Evolutionary conservation across 2,888 invertebrate genomes (phyloP).

Genomic region (Athalia circularis): DNA sequence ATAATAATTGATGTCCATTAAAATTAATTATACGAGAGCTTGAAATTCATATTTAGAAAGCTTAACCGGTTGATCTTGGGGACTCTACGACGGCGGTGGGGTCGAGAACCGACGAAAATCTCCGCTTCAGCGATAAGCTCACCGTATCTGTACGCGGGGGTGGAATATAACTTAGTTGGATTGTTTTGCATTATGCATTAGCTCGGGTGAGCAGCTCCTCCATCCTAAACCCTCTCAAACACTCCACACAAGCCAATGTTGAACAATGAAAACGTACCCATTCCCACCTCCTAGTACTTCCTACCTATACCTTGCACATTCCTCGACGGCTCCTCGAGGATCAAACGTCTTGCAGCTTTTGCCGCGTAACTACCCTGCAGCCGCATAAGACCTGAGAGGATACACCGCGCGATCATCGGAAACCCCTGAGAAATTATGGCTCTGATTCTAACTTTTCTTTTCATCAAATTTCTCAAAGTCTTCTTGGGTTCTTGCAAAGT

Average conservation of each 20-base stretch:
- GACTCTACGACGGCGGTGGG: not conserved
- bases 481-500: too few relatives aligned
- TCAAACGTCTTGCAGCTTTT: too few relatives aligned
- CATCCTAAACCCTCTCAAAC: constrained; percentile 43
- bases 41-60: constrained; percentile 41
- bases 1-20: not conserved
- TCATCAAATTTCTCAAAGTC: too few relatives aligned
- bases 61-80: constrained; percentile 37
- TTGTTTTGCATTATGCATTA: constrained; percentile 46
- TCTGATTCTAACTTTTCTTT: too few relatives aligned
- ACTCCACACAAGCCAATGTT: constrained; percentile 44
- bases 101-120: constrained; percentile 19
- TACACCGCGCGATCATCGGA: too few relatives aligned
- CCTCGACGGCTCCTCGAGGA: too few relatives aligned
- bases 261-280: constrained; percentile 26
- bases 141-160: constrained; percentile 40
- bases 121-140: constrained; percentile 37
- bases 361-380: too few relatives aligned
- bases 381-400: too few relatives aligned
- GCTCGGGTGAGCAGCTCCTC: constrained; percentile 24
- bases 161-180: constrained; percentile 45
- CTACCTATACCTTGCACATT: not conserved
- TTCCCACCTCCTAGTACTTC: not conserved
- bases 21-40: constrained; percentile 20
- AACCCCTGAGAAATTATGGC: too few relatives aligned